Evolutionary conservation across 2,113 vertebrate species (phyloP), one percentile per base, ranked within the genome.

Genomic region (Lamprotornis superbus): DNA sequence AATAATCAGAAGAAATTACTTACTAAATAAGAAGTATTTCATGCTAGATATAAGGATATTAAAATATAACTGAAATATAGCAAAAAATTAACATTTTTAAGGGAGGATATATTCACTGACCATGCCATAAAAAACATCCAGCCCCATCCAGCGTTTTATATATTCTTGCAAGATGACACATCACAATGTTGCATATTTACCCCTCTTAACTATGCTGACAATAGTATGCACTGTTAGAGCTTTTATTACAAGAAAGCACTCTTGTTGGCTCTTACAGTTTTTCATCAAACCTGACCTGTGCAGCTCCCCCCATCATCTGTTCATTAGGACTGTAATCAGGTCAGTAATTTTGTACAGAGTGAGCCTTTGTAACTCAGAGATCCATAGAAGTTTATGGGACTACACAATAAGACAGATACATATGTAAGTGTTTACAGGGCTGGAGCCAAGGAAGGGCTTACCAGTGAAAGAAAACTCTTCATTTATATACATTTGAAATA

Each of bases 351-450:
- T 50, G 30, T 30, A 86, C 2, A 3, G 4, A 56, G 9, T 44
- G 19, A 28, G 53, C 17, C 71, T 74, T 46, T 76, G 9, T 56
- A 55, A 63, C 39, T 52, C 0, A 0, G 21, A 68, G 30, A 74
- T 61, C 19, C 31, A 22, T 7, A 30, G 50, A 85, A 71, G 39
- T 88, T 75, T 20, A 35, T 2, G 5, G 47, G 63, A 67, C 31
- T 82, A 30, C 56, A 40, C 28, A 44, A 3, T 19, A 37, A 33
- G 21, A 42, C 2, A 89, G 53, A 39, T 21, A 28, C 0, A 4
- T 8, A 25, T 0, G 0, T 9, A 42, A 65, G 46, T 46, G 30
- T 28, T 84, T 33, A 39, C 23, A 42, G 33, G 67, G 33, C 4
- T 49, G 15, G 22, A 85, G 73, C 31, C 65, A 91, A 87, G 46